Evolutionary conservation across 2,888 invertebrate species (phyloP).

Genomic region (Belgica antarctica): DNA sequence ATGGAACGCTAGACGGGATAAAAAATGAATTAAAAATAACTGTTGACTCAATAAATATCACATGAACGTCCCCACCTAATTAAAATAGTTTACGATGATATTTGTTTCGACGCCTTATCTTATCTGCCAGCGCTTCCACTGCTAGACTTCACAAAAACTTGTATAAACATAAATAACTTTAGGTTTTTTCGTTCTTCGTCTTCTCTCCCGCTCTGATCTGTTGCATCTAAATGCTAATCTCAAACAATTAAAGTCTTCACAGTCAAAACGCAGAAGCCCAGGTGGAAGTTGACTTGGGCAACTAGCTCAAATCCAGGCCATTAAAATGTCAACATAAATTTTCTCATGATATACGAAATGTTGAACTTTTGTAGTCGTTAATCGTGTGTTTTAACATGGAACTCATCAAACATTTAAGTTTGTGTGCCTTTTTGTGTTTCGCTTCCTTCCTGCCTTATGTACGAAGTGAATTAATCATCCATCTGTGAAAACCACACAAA

Average conservation of each 20-base stretch:
- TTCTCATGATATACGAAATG: slow-evolving; percentile 9
- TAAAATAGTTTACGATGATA: slow-evolving; percentile 31
- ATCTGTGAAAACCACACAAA: slow-evolving; percentile 19
- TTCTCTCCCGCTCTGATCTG: slow-evolving; percentile 14
- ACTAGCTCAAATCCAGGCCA: too few relatives aligned
- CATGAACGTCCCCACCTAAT: slow-evolving; percentile 13
- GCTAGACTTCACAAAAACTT: not conserved
- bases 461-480: slow-evolving; percentile 14
- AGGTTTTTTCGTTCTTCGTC: not conserved
- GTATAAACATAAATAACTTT: slow-evolving; percentile 14
- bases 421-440: not conserved
- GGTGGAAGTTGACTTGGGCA: slow-evolving; percentile 17
- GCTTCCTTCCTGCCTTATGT: slow-evolving; percentile 2
- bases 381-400: not conserved
- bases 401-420: slow-evolving; percentile 9
- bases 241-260: slow-evolving; percentile 17
- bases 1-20: too few relatives aligned
- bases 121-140: slow-evolving; percentile 1
- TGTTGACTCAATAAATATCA: slow-evolving; percentile 16
- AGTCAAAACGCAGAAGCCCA: slow-evolving; percentile 20
- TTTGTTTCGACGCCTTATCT: slow-evolving; percentile 22
- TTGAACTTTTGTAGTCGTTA: not conserved
- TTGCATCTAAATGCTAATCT: slow-evolving; percentile 24
- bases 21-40: not conserved
- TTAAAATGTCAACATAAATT: slow-evolving; percentile 32